Base-by-base conservation (phyloP, 2,888 invertebrate genomes). In the Aleiodes testaceus region DNA sequence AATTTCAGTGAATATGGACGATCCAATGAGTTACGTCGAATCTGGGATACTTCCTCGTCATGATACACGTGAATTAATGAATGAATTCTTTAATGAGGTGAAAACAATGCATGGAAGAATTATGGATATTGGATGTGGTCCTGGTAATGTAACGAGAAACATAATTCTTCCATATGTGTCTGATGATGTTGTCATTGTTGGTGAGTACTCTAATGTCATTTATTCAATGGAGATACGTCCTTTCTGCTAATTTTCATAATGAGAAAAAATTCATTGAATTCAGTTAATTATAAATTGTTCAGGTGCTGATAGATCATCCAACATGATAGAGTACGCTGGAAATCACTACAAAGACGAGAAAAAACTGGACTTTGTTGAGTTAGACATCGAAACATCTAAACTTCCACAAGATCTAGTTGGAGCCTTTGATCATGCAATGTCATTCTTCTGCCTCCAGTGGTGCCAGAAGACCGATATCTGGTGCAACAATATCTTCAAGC, bases 361-460 rank as follows among this genome's bases (percentile, higher is more conserved):
- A 76, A 85, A 88, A 22, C 76, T 88, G 18, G 81, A 84, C 4
- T 89, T 88, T 74, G 70, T 81, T 2, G 81, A 85, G 52, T 81
- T 92, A 69, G 92, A 94, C 80, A 91, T 95, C 42, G 85, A 87
- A 53, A 87, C 90, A 0, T 84, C 88, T 0, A 83, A 88, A 14
- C 74, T 92, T 61, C 90, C 91, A 0, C 81, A 82, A 0, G 84
- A 89, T 26, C 80, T 59, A 18, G 18, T 59, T 3, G 42, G 36
- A 16, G 11, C 36, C 1, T 59, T 36, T 59, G 16, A 59, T 59
- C 7, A 59, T 18, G 18, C 18, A 36, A n/a, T 36, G 5, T 30
- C 36, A 3, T 94, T 95, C 83, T 94, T 94, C 83, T 92, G 94
- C 73, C 88, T 95, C 3, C 94, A 95, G 80, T 95, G 95, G 95